Evolutionary conservation across 2,113 vertebrate species (phyloP).

Genomic region (Proterorhinus semilunaris): DNA sequence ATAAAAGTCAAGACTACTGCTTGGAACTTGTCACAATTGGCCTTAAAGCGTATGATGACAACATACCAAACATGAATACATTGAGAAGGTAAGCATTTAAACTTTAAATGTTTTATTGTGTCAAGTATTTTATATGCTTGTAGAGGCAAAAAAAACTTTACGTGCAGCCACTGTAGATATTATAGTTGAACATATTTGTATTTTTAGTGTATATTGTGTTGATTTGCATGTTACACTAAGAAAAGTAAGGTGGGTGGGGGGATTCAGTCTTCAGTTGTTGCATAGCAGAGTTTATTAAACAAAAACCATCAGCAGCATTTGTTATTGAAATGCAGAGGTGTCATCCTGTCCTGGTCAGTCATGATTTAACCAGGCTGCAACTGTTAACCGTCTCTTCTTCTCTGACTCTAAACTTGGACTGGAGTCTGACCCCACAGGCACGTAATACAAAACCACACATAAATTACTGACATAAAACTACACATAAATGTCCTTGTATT

Average conservation of each 20-base stretch:
- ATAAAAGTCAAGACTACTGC: slow-evolving; percentile 28
- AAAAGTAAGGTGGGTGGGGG: background rate
- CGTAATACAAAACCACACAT: slow-evolving; percentile 56
- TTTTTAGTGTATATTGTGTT: background rate
- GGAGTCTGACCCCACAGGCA: slow-evolving; percentile 31
- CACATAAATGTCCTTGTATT: slow-evolving; percentile 29
- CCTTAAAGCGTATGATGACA: slow-evolving; percentile 10
- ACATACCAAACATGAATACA: slow-evolving; percentile 13
- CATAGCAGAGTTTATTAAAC: slow-evolving; percentile 6
- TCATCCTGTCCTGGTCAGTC: slow-evolving; percentile 30
- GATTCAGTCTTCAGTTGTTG: background rate
- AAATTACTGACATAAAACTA: slow-evolving; percentile 56
- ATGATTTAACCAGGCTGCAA: slow-evolving; percentile 25
- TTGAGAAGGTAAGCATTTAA: slow-evolving; percentile 31
- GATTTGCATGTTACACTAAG: background rate
- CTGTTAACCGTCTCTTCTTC: slow-evolving; percentile 40
- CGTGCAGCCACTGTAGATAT: background rate
- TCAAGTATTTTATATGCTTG: background rate
- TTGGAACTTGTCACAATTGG: slow-evolving; percentile 6
- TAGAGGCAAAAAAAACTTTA: no score
- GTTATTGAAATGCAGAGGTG: slow-evolving; percentile 45
- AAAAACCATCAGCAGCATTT: slow-evolving; percentile 4
- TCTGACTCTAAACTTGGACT: slow-evolving; percentile 55
- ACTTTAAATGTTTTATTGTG: background rate
- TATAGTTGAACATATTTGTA: background rate